Base-by-base conservation (phyloP, 2,113 vertebrate species). In the Pelobates fuscus region DNA sequence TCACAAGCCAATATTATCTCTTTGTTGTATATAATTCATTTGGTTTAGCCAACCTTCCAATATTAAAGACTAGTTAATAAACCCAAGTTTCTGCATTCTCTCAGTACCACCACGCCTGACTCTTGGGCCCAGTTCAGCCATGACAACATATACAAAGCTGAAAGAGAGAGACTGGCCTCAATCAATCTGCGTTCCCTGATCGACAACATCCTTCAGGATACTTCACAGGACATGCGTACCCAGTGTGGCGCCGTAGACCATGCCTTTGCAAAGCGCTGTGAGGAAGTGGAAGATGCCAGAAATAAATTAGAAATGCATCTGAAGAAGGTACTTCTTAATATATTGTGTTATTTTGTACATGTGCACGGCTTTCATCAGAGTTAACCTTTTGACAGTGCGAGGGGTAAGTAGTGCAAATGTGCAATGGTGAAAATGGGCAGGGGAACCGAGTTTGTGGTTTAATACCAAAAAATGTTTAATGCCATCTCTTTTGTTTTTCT, bases 71-170 rank as follows among this genome's bases (percentile, higher is more conserved):
- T n/a, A n/a, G n/a, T n/a, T n/a, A n/a, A n/a, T n/a, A n/a, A n/a
- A n/a, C n/a, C n/a, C n/a, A n/a, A n/a, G n/a, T n/a, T n/a, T n/a
- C n/a, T n/a, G n/a, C n/a, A n/a, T n/a, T 1, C 55, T 61, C 52
- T 1, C 81, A 98, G 96, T 10, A 83, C 92, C 73, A 94, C 90
- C 43, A 91, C 90, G 0, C 86, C 78, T 0, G 84, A 91, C 18
- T 82, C 87, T 0, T 98, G 96, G 96, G 83, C 83, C 52, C 88
- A 85, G 78, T 93, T 93, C 79, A 95, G 89, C 1, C 91, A 88
- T 2, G 92, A 92, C 77, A 95, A 91, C 86, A 84, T 97, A 67
- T 76, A 71, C 1, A 86, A 80, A 8, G 93, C 93, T 0, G 77
- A 91, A 27, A 85, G 82, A 29, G 94, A 97, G 67, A 88, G 88